Base-by-base conservation (phyloP, 2,888 invertebrate species). In the Drosophila helvetica region DNA sequence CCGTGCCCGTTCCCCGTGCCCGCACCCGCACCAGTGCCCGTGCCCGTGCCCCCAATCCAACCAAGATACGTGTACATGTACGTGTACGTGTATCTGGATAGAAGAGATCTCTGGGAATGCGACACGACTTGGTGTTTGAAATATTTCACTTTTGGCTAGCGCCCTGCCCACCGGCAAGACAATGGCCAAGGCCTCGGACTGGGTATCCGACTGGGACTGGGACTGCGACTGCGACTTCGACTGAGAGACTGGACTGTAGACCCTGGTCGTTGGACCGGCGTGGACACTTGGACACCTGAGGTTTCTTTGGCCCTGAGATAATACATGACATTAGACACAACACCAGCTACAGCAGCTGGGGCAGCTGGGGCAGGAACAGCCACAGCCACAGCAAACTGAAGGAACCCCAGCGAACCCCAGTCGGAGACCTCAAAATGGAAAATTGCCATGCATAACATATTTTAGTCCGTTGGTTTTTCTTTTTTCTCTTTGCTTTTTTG, bases 361-460 rank as follows among this genome's bases (percentile, higher is more conserved):
- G 22, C 5, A 22, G n/a, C n/a, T n/a, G n/a, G n/a, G n/a, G n/a
- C n/a, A n/a, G n/a, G n/a, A n/a, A n/a, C n/a, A n/a, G n/a, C n/a
- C n/a, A n/a, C n/a, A n/a, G n/a, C n/a, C n/a, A 15, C 33, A 38
- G 15, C 15, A 30, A 30, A 3, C 10, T 15, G 15, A 6, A 38
- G 38, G 38, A 38, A 38, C 22, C 22, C 22, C 38, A 38, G 15
- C n/a, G 38, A n/a, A 38, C 2, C 7, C 43, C 17, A 65, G 19
- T 60, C 60, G 75, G 85, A 86, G 79, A 89, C 82, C 77, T 86
- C 86, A 90, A 89, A 79, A 86, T 80, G 79, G 88, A 82, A 89
- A 89, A 90, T 90, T 89, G 80, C 82, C 82, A 86, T 89, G 88
- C 89, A 89, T 90, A 90, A 86, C 77, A 90, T 83, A 81, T 78